phyloP scores from a whole-genome alignment of 2,113 vertebrate genomes.

The Leucopsar rothschildi region DNA sequence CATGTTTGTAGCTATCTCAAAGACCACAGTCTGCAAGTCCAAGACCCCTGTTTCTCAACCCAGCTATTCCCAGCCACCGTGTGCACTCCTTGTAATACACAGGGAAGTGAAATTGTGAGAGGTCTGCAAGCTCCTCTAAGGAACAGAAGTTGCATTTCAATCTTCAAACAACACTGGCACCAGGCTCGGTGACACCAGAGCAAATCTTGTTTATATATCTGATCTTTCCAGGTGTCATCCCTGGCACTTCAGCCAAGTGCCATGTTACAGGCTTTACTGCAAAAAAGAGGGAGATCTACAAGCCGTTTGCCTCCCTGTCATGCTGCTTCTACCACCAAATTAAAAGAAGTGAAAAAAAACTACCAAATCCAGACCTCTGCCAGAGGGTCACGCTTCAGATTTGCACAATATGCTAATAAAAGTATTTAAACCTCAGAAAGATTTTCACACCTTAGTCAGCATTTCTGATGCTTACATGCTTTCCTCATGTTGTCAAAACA shows the following conservation, averaged over 20 bases:
- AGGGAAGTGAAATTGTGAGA: constrained; percentile 47
- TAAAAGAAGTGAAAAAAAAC: not conserved
- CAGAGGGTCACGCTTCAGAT: not conserved
- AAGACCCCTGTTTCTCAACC: constrained; percentile 33
- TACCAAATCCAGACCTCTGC: not conserved
- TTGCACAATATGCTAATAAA: not conserved
- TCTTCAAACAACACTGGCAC: not conserved
- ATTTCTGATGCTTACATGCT: not conserved
- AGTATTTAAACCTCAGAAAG: not conserved
- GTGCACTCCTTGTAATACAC: not conserved
- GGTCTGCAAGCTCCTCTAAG: not conserved
- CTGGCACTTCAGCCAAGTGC: not conserved
- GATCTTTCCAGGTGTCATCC: not conserved
- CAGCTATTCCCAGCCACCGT: not conserved
- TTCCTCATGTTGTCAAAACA: not conserved
- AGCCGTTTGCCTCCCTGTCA: fast-evolving
- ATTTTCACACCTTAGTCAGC: not conserved
- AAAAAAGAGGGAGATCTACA: not conserved
- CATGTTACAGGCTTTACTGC: not conserved
- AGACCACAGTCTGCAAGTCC: not conserved
- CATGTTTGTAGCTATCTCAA: not conserved
- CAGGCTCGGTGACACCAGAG: not conserved
- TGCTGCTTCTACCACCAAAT: fast-evolving
- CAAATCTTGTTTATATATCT: not conserved
- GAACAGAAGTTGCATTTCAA: not conserved